A percentile compares a stretch with the other conserved stretches of the same genome.
These are phyloP conservation scores for Lordiphosa andalusiaca DNA, from an alignment of 2,888 invertebrate species.

Conservation along the genomic window DNA sequence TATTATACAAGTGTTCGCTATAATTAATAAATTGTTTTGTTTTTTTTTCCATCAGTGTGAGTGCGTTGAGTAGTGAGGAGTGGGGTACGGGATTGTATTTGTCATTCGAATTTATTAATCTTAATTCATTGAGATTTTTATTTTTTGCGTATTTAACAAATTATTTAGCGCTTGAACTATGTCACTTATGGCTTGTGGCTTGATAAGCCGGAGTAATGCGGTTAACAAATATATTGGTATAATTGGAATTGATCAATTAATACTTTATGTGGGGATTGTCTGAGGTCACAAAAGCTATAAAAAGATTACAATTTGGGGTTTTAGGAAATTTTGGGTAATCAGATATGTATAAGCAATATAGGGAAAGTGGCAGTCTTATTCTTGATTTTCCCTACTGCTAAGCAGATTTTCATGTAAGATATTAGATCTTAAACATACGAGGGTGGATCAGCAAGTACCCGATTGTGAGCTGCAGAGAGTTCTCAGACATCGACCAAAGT, in stretches of 20 bases:
- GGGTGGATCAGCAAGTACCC: no score
- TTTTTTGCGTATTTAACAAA: slow-evolving; percentile 57
- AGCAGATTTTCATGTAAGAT: no score
- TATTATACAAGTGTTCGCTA: slow-evolving; percentile 50
- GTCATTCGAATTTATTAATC: slow-evolving; percentile 15
- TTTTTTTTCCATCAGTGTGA: slow-evolving; percentile 9
- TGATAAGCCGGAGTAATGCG: slow-evolving; percentile 41
- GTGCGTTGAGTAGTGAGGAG: slow-evolving; percentile 11
- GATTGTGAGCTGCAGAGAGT: no score
- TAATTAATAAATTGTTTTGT: slow-evolving; percentile 64
- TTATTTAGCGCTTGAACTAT: slow-evolving; percentile 50
- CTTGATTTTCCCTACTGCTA: no score
- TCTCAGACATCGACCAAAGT: no score
- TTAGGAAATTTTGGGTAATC: no score
- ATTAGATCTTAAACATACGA: no score
- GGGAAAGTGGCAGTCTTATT: no score
- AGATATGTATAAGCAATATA: no score
- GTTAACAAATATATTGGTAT: slow-evolving; percentile 4
- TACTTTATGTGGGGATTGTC: slow-evolving; percentile 13
- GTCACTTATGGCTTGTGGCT: slow-evolving; percentile 22
- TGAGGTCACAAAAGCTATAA: slow-evolving; percentile 4
- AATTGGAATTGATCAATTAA: slow-evolving; percentile 35
- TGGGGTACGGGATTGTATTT: not conserved
- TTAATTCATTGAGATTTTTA: slow-evolving; percentile 22
- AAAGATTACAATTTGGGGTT: no score